These are phyloP conservation scores for Enoplosus armatus DNA, from an alignment of 2,797 vertebrate genomes.

Conservation along the genomic window DNA sequence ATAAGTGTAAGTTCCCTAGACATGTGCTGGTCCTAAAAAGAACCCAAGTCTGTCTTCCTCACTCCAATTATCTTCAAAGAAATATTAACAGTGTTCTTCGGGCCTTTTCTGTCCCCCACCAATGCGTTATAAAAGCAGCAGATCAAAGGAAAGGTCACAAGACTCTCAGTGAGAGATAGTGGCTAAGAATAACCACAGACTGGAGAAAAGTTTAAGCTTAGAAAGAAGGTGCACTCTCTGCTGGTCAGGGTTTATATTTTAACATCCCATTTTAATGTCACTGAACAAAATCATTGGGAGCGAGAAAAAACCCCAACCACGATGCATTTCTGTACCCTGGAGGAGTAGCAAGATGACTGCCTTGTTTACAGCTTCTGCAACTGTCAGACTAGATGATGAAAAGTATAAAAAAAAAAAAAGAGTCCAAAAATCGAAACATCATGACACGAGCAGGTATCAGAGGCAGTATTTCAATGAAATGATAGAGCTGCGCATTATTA, in stretches of 20 bases:
- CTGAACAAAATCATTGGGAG: constrained; percentile 6
- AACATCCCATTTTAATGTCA: constrained; percentile 9
- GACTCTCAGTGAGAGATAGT: constrained; percentile 15
- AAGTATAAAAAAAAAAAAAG: constrained; percentile 28
- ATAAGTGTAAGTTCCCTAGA: not conserved
- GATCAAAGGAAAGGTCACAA: constrained; percentile 58
- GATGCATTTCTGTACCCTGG: constrained; percentile 7
- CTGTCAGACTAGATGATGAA: constrained; percentile 49
- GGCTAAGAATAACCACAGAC: constrained; percentile 37
- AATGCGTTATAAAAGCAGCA: constrained; percentile 20
- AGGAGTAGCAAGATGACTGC: constrained; percentile 7
- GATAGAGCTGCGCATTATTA: constrained; percentile 34
- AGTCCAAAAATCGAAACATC: constrained; percentile 12
- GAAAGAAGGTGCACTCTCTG: not conserved
- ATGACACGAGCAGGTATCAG: constrained; percentile 17
- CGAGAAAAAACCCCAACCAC: not conserved
- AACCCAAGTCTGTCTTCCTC: constrained; percentile 7
- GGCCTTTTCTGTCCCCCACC: constrained; percentile 26
- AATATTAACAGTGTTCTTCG: constrained; percentile 43
- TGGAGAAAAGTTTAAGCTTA: constrained; percentile 6
- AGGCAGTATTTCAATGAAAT: constrained; percentile 46
- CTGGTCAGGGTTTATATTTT: constrained; percentile 4
- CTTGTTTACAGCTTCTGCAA: constrained; percentile 25
- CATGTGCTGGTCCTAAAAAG: constrained; percentile 13
- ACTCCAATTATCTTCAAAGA: constrained; percentile 51